Base-by-base conservation (phyloP, 2,888 invertebrate genomes). In the Trichogramma dendrolimi region DNA sequence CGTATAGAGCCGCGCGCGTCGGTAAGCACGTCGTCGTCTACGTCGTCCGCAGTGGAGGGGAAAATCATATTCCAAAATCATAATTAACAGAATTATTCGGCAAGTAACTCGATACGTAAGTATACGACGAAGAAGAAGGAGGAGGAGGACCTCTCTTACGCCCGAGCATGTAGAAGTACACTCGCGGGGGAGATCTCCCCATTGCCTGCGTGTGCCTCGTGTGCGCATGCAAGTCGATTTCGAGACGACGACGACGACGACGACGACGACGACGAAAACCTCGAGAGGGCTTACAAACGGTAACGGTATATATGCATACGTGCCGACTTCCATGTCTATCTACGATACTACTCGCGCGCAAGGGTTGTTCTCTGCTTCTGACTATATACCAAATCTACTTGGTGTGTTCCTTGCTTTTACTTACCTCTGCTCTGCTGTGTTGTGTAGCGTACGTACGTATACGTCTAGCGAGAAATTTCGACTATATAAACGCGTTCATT, bases 31-130 rank as follows among this genome's bases (percentile, higher is more conserved):
- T n/a, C 54, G 48, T 54, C 49, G 4, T 58, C 53, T 42, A 7
- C 27, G 14, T 14, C 14, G 27, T 27, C 27, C 2, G 27, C 27
- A 27, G 27, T 27, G 27, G 27, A 43, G 55, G 63, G 56, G 56
- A 72, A 73, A 77, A 76, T 75, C 73, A 72, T 75, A 71, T 71
- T 71, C 69, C 70, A 71, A 73, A 78, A 78, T 77, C 71, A 74
- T 78, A 77, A 79, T 78, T 78, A 79, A 79, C 76, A 71, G 76
- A 79, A 79, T 79, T 78, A 79, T 76, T 71, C 68, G 67, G 63
- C 60, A 63, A 70, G 79, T 75, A 79, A 79, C 78, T 71, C 71
- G 77, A 79, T 79, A 79, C 72, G 71, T 73, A 66, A 10, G 53
- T 52, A 39, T 14, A 44, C 42, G 54, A 58, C 10, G 52, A 27